Base-by-base conservation (phyloP, 2,888 invertebrate species). In the Actias luna region DNA sequence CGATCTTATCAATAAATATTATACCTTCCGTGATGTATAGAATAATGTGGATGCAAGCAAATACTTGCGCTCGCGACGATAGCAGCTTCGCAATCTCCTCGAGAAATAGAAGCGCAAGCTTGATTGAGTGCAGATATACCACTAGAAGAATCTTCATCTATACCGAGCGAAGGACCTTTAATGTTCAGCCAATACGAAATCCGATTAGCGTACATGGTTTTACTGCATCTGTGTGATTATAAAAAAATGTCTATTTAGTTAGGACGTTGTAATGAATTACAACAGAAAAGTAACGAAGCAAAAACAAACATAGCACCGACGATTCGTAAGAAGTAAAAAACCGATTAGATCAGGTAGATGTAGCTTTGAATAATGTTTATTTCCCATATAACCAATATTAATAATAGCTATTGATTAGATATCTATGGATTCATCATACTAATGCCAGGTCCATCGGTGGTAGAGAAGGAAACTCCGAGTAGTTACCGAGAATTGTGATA, bases 41-140 rank as follows among this genome's bases (percentile, higher is more conserved):
- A 73, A 5, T 60, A 93, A 88, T 72, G 94, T 75, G 66, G 95
- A 36, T 73, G 73, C 8, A 75, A 25, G 5, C 71, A 62, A 5
- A 79, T 29, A 52, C 73, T 69, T 2, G 90, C 86, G 3, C 94
- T 94, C 0, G 93, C 94, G 1, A 95, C 94, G 36, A 95, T 85
- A 27, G 95, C 95, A 0, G 85, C 77, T 5, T 88, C 87, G 55
- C 87, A 85, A 4, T 78, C 72, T 0, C 88, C 88, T 0, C 70
- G 66, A 0, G n/a, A 39, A 2, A 88, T 81, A 0, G 80, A 78
- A 0, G 72, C 63, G 59, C 70, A 76, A 0, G 85, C 87, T 33
- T 77, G 73, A 59, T 86, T 79, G 35, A 88, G 62, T 0, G 86
- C 88, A 0, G 74, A 76, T 0, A 78, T 65, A 0, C 86, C 84